Evolutionary conservation across 1,140 invertebrate genomes (phyloP).

Genomic region (Drosophila sproati): DNA sequence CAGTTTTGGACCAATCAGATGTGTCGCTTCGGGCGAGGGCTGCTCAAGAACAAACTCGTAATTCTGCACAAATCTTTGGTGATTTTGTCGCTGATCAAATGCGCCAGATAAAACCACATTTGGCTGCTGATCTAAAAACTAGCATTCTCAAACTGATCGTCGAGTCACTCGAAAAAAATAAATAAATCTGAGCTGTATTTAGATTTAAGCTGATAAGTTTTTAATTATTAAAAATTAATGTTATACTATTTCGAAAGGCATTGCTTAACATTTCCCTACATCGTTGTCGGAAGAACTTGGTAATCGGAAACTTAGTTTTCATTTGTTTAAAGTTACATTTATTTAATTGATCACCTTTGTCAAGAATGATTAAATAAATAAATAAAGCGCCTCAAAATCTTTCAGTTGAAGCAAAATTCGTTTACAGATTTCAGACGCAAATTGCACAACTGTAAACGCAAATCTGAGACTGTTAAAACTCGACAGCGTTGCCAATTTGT

Average conservation of each 20-base stretch:
- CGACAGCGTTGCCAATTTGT: constrained; percentile 12
- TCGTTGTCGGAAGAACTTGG: too few species aligned
- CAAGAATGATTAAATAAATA: not conserved
- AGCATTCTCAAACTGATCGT: constrained; percentile 33
- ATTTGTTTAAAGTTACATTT: too few species aligned
- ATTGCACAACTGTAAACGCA: constrained; percentile 17
- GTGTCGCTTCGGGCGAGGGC: not conserved
- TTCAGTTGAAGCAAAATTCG: not conserved
- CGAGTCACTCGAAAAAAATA: constrained; percentile 28
- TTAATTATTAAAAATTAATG: too few species aligned
- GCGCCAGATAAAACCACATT: constrained; percentile 12
- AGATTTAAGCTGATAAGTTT: not conserved
- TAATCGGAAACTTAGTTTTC: too few species aligned
- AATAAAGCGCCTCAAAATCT: not conserved
- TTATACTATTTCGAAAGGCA: too few species aligned
- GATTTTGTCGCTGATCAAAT: constrained; percentile 44
- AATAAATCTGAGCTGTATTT: not conserved
- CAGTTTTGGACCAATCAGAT: not conserved
- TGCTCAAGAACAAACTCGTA: constrained; percentile 1
- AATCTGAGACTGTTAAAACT: not conserved
- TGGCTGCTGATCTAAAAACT: constrained; percentile 21
- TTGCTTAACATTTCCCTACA: too few species aligned
- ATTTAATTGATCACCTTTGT: too few species aligned
- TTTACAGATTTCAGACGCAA: not conserved
- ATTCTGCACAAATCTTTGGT: constrained; percentile 37